Evolutionary conservation across 2,797 vertebrate species (phyloP).

Genomic region (Odontamblyopus rebecca): DNA sequence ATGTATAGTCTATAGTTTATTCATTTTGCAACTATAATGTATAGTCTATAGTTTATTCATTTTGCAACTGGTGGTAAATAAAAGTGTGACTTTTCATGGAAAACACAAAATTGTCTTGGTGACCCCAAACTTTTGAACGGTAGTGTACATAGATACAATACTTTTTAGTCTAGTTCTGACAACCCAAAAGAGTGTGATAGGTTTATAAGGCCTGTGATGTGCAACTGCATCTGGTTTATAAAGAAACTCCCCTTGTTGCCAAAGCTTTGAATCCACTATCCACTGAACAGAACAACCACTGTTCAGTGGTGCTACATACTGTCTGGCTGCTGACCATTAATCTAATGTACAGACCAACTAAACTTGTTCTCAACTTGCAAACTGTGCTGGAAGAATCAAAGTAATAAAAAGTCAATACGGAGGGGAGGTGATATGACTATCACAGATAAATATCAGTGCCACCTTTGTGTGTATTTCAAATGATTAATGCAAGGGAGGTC

Average conservation of each 20-base stretch:
- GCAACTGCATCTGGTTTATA: slow-evolving; percentile 18
- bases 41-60: too few relatives aligned
- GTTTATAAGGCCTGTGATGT: too few relatives aligned
- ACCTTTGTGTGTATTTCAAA: neutral
- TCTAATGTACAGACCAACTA: neutral
- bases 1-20: too few relatives aligned
- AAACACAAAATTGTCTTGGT: too few relatives aligned
- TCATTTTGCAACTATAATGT: too few relatives aligned
- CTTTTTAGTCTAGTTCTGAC: neutral
- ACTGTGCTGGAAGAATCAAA: slow-evolving; percentile 18
- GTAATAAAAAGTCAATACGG: slow-evolving; percentile 9
- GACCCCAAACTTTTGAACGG: too few relatives aligned
- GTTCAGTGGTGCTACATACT: neutral
- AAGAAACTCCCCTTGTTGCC: slow-evolving; percentile 21
- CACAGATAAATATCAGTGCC: slow-evolving; percentile 12
- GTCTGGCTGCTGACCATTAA: slow-evolving; percentile 10
- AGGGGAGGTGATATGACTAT: slow-evolving; percentile 6
- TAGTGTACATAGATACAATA: too few relatives aligned
- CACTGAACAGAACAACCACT: slow-evolving; percentile 21
- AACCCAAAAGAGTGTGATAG: neutral
- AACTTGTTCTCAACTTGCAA: neutral
- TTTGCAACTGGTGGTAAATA: too few relatives aligned
- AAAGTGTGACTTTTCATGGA: too few relatives aligned
- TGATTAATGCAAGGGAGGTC: slow-evolving; percentile 38
- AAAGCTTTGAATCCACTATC: slow-evolving; percentile 20